A percentile compares a stretch with the other conserved stretches of the same genome.
phyloP scores from a whole-genome alignment of 1,140 invertebrate genomes.

The Sinella curviseta region DNA sequence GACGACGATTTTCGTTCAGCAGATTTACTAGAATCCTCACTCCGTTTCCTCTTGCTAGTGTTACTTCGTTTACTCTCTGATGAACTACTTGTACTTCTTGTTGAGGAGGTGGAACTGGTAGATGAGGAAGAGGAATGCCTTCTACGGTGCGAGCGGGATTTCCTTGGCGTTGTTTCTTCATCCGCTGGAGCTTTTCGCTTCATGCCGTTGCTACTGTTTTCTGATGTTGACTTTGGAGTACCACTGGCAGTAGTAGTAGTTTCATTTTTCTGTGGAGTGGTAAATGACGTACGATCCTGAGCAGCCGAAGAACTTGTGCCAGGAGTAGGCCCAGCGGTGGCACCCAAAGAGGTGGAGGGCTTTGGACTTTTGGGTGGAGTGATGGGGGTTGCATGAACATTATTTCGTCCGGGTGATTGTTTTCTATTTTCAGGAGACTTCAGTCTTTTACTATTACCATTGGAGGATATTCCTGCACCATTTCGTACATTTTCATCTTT shows the following conservation, averaged over 20 bases:
- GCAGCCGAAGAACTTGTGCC: no score
- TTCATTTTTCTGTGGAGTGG: neutral
- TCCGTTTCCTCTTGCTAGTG: neutral
- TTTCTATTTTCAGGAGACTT: neutral
- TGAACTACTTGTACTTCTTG: neutral
- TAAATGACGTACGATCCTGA: no score
- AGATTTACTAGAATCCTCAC: neutral
- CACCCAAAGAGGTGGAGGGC: no score
- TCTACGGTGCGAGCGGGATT: neutral
- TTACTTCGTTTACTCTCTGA: neutral
- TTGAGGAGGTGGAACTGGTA: neutral
- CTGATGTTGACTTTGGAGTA: neutral
- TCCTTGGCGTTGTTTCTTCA: neutral
- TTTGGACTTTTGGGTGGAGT: slow-evolving; percentile 8
- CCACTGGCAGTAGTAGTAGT: neutral
- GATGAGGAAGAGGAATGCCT: neutral
- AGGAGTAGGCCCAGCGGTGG: no score
- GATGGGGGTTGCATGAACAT: neutral
- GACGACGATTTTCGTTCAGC: neutral
- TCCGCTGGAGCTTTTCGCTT: neutral
- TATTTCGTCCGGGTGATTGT: neutral
- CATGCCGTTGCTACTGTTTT: neutral
- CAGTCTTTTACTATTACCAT: neutral
- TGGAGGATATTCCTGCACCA: neutral
- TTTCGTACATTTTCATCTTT: slow-evolving; percentile 1